Conservation (phyloP, 1,140 invertebrate species). For the Drosophila oshimai region DNA sequence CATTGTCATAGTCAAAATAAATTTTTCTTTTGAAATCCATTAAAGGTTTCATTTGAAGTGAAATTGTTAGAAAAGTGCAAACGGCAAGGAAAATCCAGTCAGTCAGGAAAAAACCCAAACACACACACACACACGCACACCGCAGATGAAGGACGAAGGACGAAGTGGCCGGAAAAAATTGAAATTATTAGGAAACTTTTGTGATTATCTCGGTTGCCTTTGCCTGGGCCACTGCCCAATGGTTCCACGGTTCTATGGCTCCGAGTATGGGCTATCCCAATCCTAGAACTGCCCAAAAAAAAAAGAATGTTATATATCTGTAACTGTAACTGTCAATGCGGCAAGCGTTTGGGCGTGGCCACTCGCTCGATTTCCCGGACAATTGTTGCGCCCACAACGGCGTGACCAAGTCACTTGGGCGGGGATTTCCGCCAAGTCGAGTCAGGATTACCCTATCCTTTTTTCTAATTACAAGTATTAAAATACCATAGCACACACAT, state of each 20-base stretch:
- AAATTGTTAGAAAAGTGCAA: constrained; percentile 70
- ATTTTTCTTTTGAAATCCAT: constrained; percentile 72
- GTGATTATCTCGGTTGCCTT: constrained; percentile 60
- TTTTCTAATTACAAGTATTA: no score
- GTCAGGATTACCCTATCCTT: neutral
- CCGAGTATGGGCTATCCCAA: no score
- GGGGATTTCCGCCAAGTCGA: neutral
- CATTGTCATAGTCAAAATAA: constrained; percentile 73
- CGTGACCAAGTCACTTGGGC: neutral
- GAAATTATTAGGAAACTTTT: constrained; percentile 71
- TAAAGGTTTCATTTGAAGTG: constrained; percentile 63
- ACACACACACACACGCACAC: no score
- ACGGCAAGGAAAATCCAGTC: constrained; percentile 41
- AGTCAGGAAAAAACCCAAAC: neutral
- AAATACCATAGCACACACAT: no score
- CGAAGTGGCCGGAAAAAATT: constrained; percentile 52
- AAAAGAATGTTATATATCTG: no score
- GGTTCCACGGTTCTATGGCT: no score
- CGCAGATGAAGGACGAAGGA: constrained; percentile 16
- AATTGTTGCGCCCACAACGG: constrained; percentile 46
- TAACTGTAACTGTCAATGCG: constrained; percentile 60
- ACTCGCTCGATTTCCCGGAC: constrained; percentile 43
- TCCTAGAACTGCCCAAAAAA: neutral
- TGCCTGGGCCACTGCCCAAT: neutral
- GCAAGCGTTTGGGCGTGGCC: constrained; percentile 54